phyloP scores from a whole-genome alignment of 2,888 invertebrate species.

The Drosophila flavopinicola region DNA sequence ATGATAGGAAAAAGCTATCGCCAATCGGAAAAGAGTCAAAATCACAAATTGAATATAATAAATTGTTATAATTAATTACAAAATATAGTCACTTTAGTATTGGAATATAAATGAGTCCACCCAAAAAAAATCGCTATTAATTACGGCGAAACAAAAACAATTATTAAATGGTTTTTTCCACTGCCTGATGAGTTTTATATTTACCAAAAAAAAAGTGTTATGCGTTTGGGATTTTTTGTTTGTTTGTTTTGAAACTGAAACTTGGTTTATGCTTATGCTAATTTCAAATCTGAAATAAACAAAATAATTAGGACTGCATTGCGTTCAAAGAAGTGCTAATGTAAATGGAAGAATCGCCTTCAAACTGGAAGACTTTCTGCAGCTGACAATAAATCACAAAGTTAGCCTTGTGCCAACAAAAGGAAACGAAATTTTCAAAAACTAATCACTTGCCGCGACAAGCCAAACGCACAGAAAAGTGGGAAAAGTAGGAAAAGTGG shows the following conservation, averaged over 20 bases:
- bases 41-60: no score
- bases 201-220: conserved; percentile 20
- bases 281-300: conserved; percentile 42
- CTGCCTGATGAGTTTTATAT: neutral
- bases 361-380: conserved; percentile 10
- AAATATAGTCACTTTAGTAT: no score
- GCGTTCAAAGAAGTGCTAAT: neutral
- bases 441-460: conserved; percentile 25
- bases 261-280: conserved; percentile 55
- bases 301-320: conserved; percentile 37
- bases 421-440: conserved; percentile 12
- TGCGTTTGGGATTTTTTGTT: conserved; percentile 29
- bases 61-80: no score
- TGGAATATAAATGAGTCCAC: no score
- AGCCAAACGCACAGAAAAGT: conserved; percentile 8
- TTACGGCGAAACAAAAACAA: no score
- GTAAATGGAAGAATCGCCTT: neutral
- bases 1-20: no score
- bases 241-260: conserved; percentile 21
- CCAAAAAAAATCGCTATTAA: no score
- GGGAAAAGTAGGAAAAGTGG: conserved; percentile 4
- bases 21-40: no score
- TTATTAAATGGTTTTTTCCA: conserved; percentile 1
- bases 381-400: conserved; percentile 15
- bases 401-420: neutral